Conservation (phyloP, 1,140 invertebrate genomes). For the Ctenoplectra terminalis region DNA sequence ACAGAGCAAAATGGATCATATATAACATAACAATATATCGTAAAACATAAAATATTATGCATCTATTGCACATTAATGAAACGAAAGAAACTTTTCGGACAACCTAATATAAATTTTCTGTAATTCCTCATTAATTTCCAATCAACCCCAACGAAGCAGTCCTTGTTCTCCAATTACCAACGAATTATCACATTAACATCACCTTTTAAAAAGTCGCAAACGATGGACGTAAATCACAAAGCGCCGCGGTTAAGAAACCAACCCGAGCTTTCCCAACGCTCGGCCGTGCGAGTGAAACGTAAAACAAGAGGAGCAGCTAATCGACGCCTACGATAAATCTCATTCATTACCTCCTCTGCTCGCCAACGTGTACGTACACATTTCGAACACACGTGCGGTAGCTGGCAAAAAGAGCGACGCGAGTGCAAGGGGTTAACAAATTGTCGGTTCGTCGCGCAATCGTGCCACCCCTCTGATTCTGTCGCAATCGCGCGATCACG, state of each 20-base stretch:
- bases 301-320: slow-evolving; percentile 39
- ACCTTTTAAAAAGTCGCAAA: not conserved
- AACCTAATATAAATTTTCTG: no score
- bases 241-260: slow-evolving; percentile 22
- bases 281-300: slow-evolving; percentile 20
- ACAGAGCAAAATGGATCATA: no score
- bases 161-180: not conserved
- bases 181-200: no score
- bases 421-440: slow-evolving; percentile 44
- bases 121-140: slow-evolving; percentile 18
- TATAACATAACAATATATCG: no score
- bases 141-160: not conserved
- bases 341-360: slow-evolving; percentile 33
- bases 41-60: no score
- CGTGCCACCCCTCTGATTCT: not conserved
- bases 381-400: not conserved
- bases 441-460: slow-evolving; percentile 29
- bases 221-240: slow-evolving; percentile 26
- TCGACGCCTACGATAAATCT: slow-evolving; percentile 47
- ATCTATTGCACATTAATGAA: no score
- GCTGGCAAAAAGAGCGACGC: not conserved
- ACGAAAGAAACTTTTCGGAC: no score
- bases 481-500: slow-evolving; percentile 24
- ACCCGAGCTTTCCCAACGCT: slow-evolving; percentile 33
- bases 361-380: no score